Conservation (phyloP, 2,797 vertebrate species). For the Pseudomugil gertrudae region DNA sequence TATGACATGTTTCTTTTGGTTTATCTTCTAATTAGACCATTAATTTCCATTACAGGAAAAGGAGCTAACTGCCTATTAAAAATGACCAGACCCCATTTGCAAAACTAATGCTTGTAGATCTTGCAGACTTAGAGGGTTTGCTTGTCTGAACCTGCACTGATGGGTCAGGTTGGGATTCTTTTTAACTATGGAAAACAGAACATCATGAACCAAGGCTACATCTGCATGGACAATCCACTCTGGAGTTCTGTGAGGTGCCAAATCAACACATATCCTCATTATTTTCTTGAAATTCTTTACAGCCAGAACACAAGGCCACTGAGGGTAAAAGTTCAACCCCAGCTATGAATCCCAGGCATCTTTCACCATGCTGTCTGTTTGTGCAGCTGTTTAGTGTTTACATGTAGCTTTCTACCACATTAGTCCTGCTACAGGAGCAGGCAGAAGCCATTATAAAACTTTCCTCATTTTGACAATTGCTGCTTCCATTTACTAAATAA, state of each 20-base stretch:
- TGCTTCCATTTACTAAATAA: not conserved
- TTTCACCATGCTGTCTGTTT: not conserved
- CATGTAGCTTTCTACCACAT: not conserved
- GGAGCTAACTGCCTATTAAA: not conserved
- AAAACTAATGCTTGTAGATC: not conserved
- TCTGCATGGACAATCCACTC: too few relatives aligned
- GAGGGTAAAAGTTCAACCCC: not conserved
- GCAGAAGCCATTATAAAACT: not conserved
- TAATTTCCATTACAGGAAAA: not conserved
- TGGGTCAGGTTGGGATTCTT: not conserved
- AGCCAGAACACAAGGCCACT: not conserved
- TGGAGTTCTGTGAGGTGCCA: not conserved
- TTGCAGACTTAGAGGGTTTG: not conserved
- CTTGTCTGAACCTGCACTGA: not conserved
- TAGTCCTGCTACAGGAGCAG: not conserved
- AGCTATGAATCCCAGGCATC: not conserved
- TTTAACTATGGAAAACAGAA: not conserved
- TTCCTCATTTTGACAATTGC: not conserved
- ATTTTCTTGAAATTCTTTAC: not conserved
- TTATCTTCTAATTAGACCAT: not conserved
- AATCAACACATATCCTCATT: not conserved
- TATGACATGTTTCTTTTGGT: not conserved
- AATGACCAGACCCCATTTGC: not conserved
- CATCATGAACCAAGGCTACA: not conserved
- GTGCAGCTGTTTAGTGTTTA: not conserved